phyloP scores from a whole-genome alignment of 2,888 invertebrate genomes.

The Incurvaria masculella region DNA sequence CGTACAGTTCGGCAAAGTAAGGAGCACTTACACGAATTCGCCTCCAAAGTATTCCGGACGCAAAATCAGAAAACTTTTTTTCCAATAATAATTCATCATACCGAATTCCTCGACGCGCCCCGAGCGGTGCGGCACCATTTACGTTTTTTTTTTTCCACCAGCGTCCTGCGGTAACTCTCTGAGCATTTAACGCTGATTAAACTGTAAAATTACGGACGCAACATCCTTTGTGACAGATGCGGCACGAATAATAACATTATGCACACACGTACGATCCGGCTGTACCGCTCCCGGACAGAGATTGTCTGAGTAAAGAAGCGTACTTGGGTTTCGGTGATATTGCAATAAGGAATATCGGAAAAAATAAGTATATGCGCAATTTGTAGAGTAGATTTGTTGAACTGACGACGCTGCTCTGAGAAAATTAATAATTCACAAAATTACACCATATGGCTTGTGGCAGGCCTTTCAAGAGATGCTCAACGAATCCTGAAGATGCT shows the following conservation, averaged over 20 bases:
- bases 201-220: slow-evolving; percentile 54
- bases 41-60: background rate
- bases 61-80: background rate
- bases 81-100: slow-evolving; percentile 41
- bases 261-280: slow-evolving; percentile 30
- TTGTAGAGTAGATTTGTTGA: too few species aligned
- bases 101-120: slow-evolving; percentile 32
- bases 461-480: too few species aligned
- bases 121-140: slow-evolving; percentile 27
- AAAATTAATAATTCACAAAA: too few species aligned
- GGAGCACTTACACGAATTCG: too few species aligned
- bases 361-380: too few species aligned
- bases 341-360: too few species aligned
- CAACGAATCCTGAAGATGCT: too few species aligned
- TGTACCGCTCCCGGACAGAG: slow-evolving; percentile 16
- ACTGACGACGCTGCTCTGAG: too few species aligned
- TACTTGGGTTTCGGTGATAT: too few species aligned
- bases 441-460: too few species aligned
- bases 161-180: slow-evolving; percentile 38
- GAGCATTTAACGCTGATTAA: slow-evolving; percentile 56
- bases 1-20: too few species aligned
- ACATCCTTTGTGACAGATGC: slow-evolving; percentile 53
- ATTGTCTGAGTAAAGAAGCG: too few species aligned
- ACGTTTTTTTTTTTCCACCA: slow-evolving; percentile 35
- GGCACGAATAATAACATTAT: slow-evolving; percentile 52